Base-by-base conservation (phyloP, 2,888 invertebrate species). In the Mactromeris polynyma region DNA sequence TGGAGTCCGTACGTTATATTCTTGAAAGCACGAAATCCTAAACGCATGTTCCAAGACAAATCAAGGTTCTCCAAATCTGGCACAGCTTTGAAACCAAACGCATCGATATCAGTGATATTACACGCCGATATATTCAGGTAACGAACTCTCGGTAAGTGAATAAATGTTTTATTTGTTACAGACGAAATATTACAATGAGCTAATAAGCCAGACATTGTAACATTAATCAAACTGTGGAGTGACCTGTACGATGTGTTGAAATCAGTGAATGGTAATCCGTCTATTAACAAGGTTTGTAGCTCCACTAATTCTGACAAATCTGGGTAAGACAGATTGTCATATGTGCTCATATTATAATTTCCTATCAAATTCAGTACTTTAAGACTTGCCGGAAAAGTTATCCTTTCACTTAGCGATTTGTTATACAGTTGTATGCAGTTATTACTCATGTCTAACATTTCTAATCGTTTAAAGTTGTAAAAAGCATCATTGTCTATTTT, bases 1-100 rank as follows among this genome's bases (percentile, higher is more conserved):
- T 87, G 90, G 26, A 90, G 36, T 9, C 85, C 64, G 33, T 88
- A 90, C 19, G 90, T 46, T 2, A 90, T 73, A 77, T 89, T 90
- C 11, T 40, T 19, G 0, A 87, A 31, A n/a, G 78, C 19, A 0
- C 14, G 9, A 33, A 90, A 90, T 19, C 86, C 86, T 2, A 90
- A 73, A 1, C n/a, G 54, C n/a, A 64, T 54, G 26, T 88, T 90
- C 19, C 40, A 11, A 3, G 90, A 90, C 2, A 90, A 38, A 64
- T 90, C 84, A 2, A 90, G 38, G 4, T n/a, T 19, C n/a, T 51
- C 36, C 0, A 90, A 82, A 9, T 88, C 31, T 21, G 4, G 11
- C 14, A 90, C 51, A 21, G 11, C 26, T 9, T 7, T 17, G 36
- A 90, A 90, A 6, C 86, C 81, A 17, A 84, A 85, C 19, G 54